Percentiles rank a stretch among this genome's conserved stretches.
These are phyloP conservation scores for Euglossa dilemma DNA, from an alignment of 1,140 invertebrate species.

Conservation along the genomic window DNA sequence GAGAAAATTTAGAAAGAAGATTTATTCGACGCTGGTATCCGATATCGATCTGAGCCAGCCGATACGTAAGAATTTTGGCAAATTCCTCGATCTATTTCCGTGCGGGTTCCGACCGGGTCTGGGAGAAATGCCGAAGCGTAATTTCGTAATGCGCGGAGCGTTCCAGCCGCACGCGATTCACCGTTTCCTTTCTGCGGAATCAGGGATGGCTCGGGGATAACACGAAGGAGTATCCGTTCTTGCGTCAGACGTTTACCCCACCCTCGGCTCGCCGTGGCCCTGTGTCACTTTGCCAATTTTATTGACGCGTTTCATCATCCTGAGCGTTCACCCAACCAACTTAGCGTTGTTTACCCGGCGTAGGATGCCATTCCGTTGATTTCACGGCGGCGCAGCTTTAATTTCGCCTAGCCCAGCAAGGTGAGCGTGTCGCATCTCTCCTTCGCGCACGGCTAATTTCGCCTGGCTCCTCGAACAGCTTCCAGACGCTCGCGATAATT, in stretches of 20 bases:
- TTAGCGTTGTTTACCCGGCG: too few relatives aligned
- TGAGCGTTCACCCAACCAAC: conserved; percentile 19
- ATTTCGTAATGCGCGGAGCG: conserved; percentile 7
- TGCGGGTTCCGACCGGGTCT: not conserved
- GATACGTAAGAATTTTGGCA: not conserved
- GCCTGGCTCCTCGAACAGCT: not conserved
- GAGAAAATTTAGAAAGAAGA: too few relatives aligned
- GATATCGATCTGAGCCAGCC: too few relatives aligned
- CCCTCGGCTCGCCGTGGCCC: not conserved
- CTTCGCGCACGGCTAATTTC: not conserved
- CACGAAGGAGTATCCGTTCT: not conserved
- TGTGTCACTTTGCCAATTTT: conserved; percentile 55
- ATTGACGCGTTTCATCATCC: conserved; percentile 65
- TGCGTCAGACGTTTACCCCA: conserved; percentile 26
- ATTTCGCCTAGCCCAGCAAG: not conserved
- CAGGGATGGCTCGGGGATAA: not conserved
- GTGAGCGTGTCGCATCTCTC: not conserved
- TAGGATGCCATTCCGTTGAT: not conserved
- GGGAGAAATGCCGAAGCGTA: not conserved
- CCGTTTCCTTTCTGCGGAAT: not conserved
- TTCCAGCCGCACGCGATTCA: not conserved
- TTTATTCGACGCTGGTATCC: too few relatives aligned
- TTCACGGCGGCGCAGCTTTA: not conserved
- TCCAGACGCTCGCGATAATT: not conserved
- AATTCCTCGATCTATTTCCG: conserved; percentile 22